phyloP scores from a whole-genome alignment of 37 sponge, comb jelly and placozoan species.

The Corticium candelabrum region DNA sequence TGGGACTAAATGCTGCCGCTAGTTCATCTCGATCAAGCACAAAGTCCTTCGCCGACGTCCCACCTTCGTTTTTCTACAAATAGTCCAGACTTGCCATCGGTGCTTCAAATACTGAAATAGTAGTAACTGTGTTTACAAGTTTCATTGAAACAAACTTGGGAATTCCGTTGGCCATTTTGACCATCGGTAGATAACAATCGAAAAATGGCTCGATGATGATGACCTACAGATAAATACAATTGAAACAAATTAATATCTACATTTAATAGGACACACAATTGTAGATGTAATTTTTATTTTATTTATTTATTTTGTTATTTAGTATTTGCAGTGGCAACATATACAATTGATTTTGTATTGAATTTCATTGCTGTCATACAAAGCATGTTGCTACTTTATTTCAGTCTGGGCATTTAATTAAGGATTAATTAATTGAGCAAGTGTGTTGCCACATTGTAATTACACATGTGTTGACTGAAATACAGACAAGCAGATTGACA shows the following conservation, averaged over 20 bases:
- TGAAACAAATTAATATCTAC: neutral
- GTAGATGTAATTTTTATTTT: neutral
- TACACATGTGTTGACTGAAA: too few relatives aligned
- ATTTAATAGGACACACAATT: too few relatives aligned
- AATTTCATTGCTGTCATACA: too few relatives aligned
- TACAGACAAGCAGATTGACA: too few relatives aligned
- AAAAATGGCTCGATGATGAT: conserved; percentile 95
- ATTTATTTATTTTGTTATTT: neutral
- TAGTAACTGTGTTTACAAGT: too few relatives aligned
- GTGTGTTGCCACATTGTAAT: too few relatives aligned
- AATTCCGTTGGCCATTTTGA: conserved; percentile 57
- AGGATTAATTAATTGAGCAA: too few relatives aligned
- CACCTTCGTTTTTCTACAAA: neutral
- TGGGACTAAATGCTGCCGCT: conserved; percentile 59
- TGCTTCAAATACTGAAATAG: too few relatives aligned
- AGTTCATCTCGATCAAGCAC: conserved; percentile 71
- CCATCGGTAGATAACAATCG: conserved; percentile 82
- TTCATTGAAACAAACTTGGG: conserved; percentile 70
- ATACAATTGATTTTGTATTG: too few relatives aligned
- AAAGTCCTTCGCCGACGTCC: conserved; percentile 45
- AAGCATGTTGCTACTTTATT: too few relatives aligned
- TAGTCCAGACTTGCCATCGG: neutral
- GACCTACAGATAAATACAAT: conserved; percentile 36
- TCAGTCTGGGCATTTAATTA: too few relatives aligned
- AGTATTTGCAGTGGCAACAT: too few relatives aligned